Conservation (phyloP, 2,888 invertebrate genomes). For the Bursaphelenchus okinawaensis region DNA sequence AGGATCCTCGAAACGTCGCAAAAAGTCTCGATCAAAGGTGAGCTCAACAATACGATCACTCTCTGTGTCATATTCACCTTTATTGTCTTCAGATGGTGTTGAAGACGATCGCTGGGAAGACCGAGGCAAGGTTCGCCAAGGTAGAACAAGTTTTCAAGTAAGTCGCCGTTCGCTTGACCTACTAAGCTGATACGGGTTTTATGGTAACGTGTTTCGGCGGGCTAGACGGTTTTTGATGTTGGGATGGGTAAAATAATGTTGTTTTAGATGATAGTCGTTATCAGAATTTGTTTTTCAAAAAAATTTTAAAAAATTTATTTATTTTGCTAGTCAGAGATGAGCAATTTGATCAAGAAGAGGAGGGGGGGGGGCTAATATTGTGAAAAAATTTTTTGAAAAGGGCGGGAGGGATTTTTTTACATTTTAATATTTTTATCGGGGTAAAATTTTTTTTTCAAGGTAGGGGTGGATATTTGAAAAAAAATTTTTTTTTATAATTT, state of each 20-base stretch:
- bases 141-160: constrained; percentile 52
- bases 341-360: too few relatives aligned
- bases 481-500: too few relatives aligned
- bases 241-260: not conserved
- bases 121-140: constrained; percentile 61
- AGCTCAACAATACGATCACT: not conserved
- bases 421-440: too few relatives aligned
- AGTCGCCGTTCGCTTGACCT: not conserved
- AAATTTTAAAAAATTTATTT: too few relatives aligned
- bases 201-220: not conserved
- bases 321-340: too few relatives aligned
- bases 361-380: too few relatives aligned
- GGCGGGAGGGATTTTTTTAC: too few relatives aligned
- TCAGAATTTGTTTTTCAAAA: not conserved
- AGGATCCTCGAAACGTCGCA: not conserved
- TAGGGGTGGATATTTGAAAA: too few relatives aligned
- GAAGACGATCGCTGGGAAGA: constrained; percentile 21
- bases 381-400: too few relatives aligned
- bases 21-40: not conserved
- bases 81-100: not conserved
- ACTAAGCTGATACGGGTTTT: not conserved
- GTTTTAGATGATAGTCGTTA: not conserved
- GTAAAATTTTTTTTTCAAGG: too few relatives aligned
- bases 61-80: not conserved
- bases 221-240: not conserved